Evolutionary conservation across 2,888 invertebrate genomes (phyloP).

Genomic region (Frankliniella intonsa): DNA sequence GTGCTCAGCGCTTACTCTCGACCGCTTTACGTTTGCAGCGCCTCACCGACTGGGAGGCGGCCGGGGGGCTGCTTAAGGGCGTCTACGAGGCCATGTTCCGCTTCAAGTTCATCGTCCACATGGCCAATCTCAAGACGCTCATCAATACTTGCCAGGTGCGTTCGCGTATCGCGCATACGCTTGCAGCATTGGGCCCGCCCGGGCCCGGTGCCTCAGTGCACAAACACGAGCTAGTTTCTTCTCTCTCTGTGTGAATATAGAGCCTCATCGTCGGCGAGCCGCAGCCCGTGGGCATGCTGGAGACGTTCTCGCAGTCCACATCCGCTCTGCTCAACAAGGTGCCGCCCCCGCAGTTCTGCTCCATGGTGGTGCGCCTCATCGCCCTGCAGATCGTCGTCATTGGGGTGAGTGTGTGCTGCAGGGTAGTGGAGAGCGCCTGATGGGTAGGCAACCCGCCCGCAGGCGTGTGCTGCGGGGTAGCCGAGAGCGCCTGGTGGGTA

Average conservation of each 20-base stretch:
- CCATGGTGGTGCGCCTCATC: constrained; percentile 90
- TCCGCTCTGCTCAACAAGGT: constrained; percentile 85
- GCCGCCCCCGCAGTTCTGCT: constrained; percentile 92
- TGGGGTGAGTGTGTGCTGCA: constrained; percentile 58
- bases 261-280: constrained; percentile 74
- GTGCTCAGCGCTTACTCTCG: not conserved
- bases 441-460: not conserved
- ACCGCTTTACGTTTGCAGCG: constrained; percentile 52
- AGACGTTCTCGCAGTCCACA: constrained; percentile 71
- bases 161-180: no score
- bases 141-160: constrained; percentile 79
- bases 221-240: constrained; percentile 28
- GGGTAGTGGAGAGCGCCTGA: not conserved
- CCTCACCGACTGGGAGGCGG: constrained; percentile 96
- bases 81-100: constrained; percentile 89
- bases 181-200: constrained; percentile 8
- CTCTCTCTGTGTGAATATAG: constrained; percentile 52
- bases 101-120: constrained; percentile 92
- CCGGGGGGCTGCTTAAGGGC: constrained; percentile 87
- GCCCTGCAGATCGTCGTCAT: constrained; percentile 92
- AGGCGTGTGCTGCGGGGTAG: not conserved
- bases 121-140: constrained; percentile 75
- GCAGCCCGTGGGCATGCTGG: constrained; percentile 52
- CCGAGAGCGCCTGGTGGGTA: not conserved
- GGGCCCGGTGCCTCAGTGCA: constrained; percentile 36